Evolutionary conservation across 2,888 invertebrate species (phyloP), one percentile per base, ranked within the genome.

Genomic region (Trichopria drosophilae): DNA sequence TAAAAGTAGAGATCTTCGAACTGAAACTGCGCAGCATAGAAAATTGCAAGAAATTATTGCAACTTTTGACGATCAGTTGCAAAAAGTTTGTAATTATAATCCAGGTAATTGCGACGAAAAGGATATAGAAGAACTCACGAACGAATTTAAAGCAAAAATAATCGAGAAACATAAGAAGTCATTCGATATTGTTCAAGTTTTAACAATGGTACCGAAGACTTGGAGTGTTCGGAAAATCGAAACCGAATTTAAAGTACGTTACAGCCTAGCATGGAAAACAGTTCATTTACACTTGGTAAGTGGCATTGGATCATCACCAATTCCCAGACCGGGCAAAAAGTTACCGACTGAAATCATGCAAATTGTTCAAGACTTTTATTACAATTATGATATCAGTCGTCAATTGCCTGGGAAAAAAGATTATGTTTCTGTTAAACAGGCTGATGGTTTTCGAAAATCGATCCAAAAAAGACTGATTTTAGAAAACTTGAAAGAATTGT

Each of bases 341-440:
- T 34, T 34, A 16, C 18, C 34, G 19, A 19, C 16, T 18, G 34
- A 34, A 34, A 34, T 10, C 19, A 2, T 34, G 6, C 3, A 16
- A 34, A 34, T 19, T 16, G 34, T 34, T 34, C 15, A 4, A 34
- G 15, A 34, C 19, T 34, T 34, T 34, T 34, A 34, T 34, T 16
- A 34, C 19, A 19, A 15, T 3, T 34, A 9, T 9, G 34, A 34
- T 34, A 34, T 34, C 10, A 34, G 34, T 34, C 16, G 16, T n/a
- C 34, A 13, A 19, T 34, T 40, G 36, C 16, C 7, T 10, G 15
- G 48, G n/a, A 40, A n/a, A 22, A 34, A 34, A 34, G 34, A 34
- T n/a, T 18, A 19, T n/a, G 19, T 34, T n/a, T 34, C 34, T 34
- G 15, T 34, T 5, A n/a, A n/a, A n/a, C n/a, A n/a, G n/a, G n/a